Conservation (phyloP, 2,797 vertebrate species). For the Bradypodion pumilum region DNA sequence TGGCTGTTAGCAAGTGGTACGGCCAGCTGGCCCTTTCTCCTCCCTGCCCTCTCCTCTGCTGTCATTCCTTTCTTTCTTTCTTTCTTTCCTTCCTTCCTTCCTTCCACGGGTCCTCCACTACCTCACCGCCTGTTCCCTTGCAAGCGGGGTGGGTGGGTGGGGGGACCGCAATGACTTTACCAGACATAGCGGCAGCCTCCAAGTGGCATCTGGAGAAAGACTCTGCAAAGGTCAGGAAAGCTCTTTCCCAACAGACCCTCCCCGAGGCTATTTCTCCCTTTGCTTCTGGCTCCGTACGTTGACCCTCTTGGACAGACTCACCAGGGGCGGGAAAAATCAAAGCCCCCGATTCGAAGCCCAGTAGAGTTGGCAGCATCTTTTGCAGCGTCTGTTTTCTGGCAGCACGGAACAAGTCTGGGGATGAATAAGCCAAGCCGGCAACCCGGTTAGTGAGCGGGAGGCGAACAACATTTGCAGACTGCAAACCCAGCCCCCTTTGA, state of each 20-base stretch:
- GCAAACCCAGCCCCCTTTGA: too few relatives aligned
- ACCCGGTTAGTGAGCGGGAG: too few relatives aligned
- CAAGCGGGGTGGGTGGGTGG: too few relatives aligned
- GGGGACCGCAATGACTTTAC: not conserved
- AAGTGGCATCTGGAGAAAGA: slow-evolving; percentile 6
- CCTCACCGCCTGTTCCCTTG: too few relatives aligned
- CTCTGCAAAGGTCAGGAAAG: not conserved
- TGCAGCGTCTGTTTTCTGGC: not conserved
- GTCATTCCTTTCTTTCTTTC: not conserved
- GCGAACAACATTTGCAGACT: too few relatives aligned
- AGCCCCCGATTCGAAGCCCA: not conserved
- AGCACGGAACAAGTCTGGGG: not conserved
- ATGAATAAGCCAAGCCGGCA: too few relatives aligned
- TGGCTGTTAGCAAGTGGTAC: not conserved
- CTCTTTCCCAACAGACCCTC: not conserved
- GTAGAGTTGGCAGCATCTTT: not conserved
- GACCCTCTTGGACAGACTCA: too few relatives aligned
- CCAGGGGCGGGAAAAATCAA: too few relatives aligned
- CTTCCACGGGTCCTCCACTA: too few relatives aligned
- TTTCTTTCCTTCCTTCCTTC: too few relatives aligned
- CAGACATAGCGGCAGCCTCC: slow-evolving; percentile 2
- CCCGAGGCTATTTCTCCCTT: too few relatives aligned
- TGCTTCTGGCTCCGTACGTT: too few relatives aligned
- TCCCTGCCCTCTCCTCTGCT: rapidly evolving
- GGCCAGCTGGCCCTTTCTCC: not conserved